A percentile compares a stretch with the other conserved stretches of the same genome.
Conservation (phyloP, 2,888 invertebrate species). For the Parelbella ahira region DNA sequence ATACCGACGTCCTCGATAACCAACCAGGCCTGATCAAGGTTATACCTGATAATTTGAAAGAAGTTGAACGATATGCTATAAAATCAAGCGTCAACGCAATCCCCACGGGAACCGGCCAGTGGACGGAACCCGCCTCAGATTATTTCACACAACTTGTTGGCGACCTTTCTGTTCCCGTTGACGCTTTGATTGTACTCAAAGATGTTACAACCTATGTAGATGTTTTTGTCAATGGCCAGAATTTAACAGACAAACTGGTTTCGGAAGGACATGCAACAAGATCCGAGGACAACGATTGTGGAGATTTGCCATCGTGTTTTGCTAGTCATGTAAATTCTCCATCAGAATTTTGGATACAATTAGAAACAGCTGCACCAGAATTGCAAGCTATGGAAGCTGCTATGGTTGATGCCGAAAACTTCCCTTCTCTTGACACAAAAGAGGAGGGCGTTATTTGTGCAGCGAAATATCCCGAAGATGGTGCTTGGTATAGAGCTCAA, state of each 20-base stretch:
- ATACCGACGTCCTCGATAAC: constrained; percentile 86
- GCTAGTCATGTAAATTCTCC: constrained; percentile 88
- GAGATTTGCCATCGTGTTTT: constrained; percentile 82
- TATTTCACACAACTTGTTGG: constrained; percentile 76
- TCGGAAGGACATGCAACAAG: constrained; percentile 79
- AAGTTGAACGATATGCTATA: constrained; percentile 78
- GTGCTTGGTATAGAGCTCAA: constrained; percentile 84
- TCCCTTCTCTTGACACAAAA: constrained; percentile 66
- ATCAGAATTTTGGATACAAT: constrained; percentile 89
- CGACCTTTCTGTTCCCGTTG: constrained; percentile 69
- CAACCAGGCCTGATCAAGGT: constrained; percentile 81
- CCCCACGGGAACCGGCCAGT: constrained; percentile 82
- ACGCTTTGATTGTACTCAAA: constrained; percentile 78
- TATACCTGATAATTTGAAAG: constrained; percentile 80
- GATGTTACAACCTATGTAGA: constrained; percentile 83
- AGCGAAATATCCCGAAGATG: constrained; percentile 83
- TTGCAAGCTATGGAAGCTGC: constrained; percentile 81
- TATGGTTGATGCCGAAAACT: constrained; percentile 77
- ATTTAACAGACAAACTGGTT: constrained; percentile 82
- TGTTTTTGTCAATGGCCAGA: constrained; percentile 80
- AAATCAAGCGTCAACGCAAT: constrained; percentile 85
- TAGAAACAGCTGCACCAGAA: constrained; percentile 81
- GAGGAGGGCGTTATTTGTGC: constrained; percentile 82
- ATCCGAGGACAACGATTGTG: constrained; percentile 74
- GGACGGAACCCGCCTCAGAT: constrained; percentile 83